phyloP scores from a whole-genome alignment of 35 echinoderm and acorn worm species.

The Apostichopus parvimensis region DNA sequence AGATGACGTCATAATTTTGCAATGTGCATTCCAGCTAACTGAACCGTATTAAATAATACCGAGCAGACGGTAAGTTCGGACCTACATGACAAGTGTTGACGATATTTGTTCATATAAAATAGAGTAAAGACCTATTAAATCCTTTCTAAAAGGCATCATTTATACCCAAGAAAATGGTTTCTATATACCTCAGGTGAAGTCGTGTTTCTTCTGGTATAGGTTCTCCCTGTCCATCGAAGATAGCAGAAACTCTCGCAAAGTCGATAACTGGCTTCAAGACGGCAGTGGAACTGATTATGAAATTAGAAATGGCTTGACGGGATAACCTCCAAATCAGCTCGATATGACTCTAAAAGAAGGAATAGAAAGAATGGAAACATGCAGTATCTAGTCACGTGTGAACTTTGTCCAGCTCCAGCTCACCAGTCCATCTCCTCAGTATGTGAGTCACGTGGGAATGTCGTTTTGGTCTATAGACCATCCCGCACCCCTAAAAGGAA shows the following conservation, averaged over 20 bases:
- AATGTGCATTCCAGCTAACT: no score
- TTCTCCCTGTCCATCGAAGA: constrained; percentile 62
- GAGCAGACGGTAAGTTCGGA: no score
- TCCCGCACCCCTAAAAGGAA: no score
- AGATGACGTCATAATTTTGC: no score
- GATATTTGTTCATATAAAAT: no score
- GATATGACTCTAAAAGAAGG: constrained; percentile 59
- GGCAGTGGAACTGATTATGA: constrained; percentile 82
- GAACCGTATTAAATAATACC: no score
- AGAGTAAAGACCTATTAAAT: no score
- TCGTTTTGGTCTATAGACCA: no score
- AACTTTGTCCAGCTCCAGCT: no score
- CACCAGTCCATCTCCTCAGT: neutral
- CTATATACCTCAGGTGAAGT: constrained; percentile 63
- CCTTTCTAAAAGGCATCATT: no score
- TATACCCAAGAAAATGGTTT: no score
- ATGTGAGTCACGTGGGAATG: neutral
- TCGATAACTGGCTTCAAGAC: constrained; percentile 69
- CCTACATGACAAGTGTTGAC: no score
- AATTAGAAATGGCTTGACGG: constrained; percentile 66
- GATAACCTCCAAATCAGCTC: constrained; percentile 85
- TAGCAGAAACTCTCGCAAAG: constrained; percentile 67
- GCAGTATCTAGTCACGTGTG: neutral
- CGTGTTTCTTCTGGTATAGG: constrained; percentile 57
- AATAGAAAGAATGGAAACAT: neutral